Base-by-base conservation (phyloP, 1,140 invertebrate species). In the Tribolium madens region DNA sequence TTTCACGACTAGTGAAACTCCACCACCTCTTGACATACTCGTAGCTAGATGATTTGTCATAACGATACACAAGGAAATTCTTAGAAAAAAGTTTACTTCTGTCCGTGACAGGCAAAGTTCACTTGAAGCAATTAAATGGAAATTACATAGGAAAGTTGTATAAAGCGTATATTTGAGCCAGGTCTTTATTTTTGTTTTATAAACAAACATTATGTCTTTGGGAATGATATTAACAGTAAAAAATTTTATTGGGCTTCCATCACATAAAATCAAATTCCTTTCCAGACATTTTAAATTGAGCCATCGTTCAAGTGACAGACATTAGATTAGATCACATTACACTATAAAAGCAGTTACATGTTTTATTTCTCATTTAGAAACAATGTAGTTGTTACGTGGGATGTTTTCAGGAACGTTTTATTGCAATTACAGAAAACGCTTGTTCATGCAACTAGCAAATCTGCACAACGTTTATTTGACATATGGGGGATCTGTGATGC, bases 201-300 rank as follows among this genome's bases (percentile, higher is more conserved):
- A 42, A 42, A 10, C 36, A n/a, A 1, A 7, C 36, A 42, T 26
- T 26, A 26, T 26, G 21, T 26, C 21, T 26, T 26, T 5, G 3
- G 21, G 21, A 50, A 14, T 50, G 13, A 15, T 50, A 50, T 14
- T 15, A 50, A 14, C 15, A 14, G 13, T 17, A 14, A 50, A 15
- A 50, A 50, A 50, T n/a, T 14, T 15, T 50, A 17, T 15, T 50
- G 48, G 48, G 10, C 13, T 15, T 50, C 48, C 12, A 50, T n/a
- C 48, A 9, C 48, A 50, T 50, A 15, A 50, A 50, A 50, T 50
- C 48, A 50, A 17, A 50, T 50, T 17, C 48, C 15, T 50, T 50
- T 3, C 4, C 48, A 50, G 48, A 50, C 48, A 14, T 50, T 15
- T 14, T 2, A 50, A 50, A 50, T 50, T 50, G 48, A 50, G 15